Conservation (phyloP, 2,888 invertebrate genomes). For the Aelia acuminata region DNA sequence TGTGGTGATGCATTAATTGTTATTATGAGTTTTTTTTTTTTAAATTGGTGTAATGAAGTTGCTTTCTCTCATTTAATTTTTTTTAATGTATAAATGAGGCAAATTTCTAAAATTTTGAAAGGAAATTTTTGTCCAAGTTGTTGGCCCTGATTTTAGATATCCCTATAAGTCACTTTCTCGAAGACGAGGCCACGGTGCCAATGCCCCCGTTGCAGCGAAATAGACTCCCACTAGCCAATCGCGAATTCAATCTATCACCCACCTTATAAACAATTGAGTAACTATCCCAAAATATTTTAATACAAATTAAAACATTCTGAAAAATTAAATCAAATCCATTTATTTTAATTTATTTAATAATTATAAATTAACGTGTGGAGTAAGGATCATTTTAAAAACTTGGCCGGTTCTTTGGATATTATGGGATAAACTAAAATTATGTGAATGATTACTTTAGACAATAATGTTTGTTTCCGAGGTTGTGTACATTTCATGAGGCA, state of each 20-base stretch:
- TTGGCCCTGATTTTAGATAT: not conserved
- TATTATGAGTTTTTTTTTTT: no score
- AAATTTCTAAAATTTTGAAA: not conserved
- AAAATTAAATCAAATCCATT: not conserved
- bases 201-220: not conserved
- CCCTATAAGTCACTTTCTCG: conserved; percentile 3
- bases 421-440: not conserved
- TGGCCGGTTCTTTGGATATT: not conserved
- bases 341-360: not conserved
- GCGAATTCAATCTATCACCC: not conserved
- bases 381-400: not conserved
- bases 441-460: not conserved
- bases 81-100: not conserved
- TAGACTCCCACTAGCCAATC: not conserved
- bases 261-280: not conserved
- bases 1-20: no score
- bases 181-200: not conserved
- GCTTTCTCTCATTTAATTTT: not conserved
- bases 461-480: not conserved
- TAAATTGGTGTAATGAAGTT: no score
- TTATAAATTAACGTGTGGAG: no score
- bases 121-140: not conserved
- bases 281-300: no score
- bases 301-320: not conserved
- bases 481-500: not conserved